Base-by-base conservation (phyloP, 2,888 invertebrate genomes). In the Harpalus rufipes region DNA sequence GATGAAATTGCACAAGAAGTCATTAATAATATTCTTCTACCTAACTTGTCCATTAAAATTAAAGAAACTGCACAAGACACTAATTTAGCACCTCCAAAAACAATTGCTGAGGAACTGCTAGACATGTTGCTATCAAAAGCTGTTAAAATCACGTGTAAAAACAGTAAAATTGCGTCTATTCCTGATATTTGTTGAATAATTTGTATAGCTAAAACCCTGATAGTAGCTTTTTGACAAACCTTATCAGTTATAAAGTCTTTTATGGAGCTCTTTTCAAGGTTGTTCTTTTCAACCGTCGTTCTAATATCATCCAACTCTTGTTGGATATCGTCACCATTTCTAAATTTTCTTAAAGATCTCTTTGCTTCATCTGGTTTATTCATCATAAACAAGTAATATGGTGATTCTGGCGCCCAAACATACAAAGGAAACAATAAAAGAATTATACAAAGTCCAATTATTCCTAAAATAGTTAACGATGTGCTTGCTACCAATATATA, bases 261-360 rank as follows among this genome's bases (percentile, higher is more conserved):
- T 8, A 81, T 8, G 10, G 68, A 56, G 4, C 81, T 51, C 12
- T 32, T 18, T 32, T 81, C 68, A 7, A n/a, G 41, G n/a, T 68
- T 81, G 41, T 44, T 74, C 8, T 74, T 74, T 41, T 81, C 81
- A 51, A 81, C 44, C 21, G 25, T 81, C 4, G 21, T 16, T 56
- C 68, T 81, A n/a, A 81, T 68, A 51, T 81, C 81, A 81, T 51
- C n/a, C n/a, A 81, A 68, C 51, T 81, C 81, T 44, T n/a, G 25
- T 4, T 51, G 18, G n/a, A 56, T 51, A 25, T 81, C 68, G 7
- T 14, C 51, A 16, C 16, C 12, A 68, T 14, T 68, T 25, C 81
- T 8, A n/a, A 81, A 32, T 56, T 51, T 44, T 21, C 21, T n/a
- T 25, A 81, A 68, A 21, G 81, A 81, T 68, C 8, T n/a, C 6